Percentiles rank a stretch among this genome's conserved stretches.
Conservation (phyloP, 1,140 invertebrate genomes). For the Brachystomella parvula region DNA sequence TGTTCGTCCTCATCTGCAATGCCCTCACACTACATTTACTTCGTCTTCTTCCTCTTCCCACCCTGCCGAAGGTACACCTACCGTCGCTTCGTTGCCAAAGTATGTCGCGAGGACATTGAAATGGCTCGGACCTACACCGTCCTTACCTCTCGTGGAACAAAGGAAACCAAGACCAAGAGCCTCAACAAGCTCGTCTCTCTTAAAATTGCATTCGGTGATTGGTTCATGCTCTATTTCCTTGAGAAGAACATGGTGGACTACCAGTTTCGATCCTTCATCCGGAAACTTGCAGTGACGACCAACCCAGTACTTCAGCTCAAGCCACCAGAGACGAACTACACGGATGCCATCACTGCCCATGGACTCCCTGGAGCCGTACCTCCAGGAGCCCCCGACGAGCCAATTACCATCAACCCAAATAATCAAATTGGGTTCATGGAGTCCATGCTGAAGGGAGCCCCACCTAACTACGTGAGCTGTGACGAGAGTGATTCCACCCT, state of each 20-base stretch:
- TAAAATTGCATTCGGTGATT: constrained; percentile 18
- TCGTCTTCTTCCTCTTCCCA: not conserved
- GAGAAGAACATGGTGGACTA: constrained; percentile 20
- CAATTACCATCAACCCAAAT: not conserved
- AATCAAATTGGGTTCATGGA: constrained; percentile 8
- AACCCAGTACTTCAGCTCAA: constrained; percentile 23
- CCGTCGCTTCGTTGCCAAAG: constrained; percentile 6
- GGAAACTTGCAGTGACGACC: constrained; percentile 19
- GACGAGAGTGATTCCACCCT: constrained; percentile 8
- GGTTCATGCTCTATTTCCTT: constrained; percentile 20
- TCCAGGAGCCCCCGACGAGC: not conserved
- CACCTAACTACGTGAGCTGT: not conserved
- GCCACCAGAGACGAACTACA: constrained; percentile 3
- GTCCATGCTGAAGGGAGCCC: constrained; percentile 5
- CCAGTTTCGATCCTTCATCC: constrained; percentile 20
- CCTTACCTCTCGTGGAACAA: not conserved
- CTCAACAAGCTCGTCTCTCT: constrained; percentile 10
- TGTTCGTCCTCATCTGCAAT: constrained; percentile 15
- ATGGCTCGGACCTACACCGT: constrained; percentile 17
- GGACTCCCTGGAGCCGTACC: not conserved
- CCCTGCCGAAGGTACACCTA: constrained; percentile 14
- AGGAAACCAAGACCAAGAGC: not conserved
- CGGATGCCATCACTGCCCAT: not conserved
- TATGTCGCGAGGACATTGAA: constrained; percentile 18
- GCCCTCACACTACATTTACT: constrained; percentile 5